A percentile compares a stretch with the other conserved stretches of the same genome.
Evolutionary conservation across 2,888 invertebrate genomes (phyloP).

Genomic region (Drosophila borealis): DNA sequence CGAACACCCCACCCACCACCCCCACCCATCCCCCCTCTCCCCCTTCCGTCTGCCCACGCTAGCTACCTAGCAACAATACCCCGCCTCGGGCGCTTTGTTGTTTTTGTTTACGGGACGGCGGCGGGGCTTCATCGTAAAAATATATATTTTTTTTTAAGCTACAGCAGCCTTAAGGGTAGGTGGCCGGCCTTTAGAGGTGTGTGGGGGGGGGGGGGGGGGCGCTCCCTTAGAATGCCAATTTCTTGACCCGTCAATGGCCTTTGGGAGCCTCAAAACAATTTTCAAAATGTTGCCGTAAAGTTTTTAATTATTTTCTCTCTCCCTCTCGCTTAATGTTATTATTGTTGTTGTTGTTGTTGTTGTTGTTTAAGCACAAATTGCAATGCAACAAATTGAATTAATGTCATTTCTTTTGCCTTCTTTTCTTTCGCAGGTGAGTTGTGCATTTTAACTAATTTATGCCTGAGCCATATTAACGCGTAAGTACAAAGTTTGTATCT

Average conservation of each 20-base stretch:
- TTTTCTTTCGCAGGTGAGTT: constrained; percentile 52
- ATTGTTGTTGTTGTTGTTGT: constrained; percentile 1
- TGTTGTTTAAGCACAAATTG: constrained; percentile 13
- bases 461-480: constrained; percentile 5
- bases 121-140: constrained; percentile 3
- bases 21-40: not conserved
- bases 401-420: constrained; percentile 37
- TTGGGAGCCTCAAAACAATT: constrained; percentile 74
- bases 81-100: constrained; percentile 27
- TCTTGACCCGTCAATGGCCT: constrained; percentile 73
- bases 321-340: constrained; percentile 22
- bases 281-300: constrained; percentile 42
- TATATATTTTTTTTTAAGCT: constrained; percentile 6
- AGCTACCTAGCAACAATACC: constrained; percentile 16
- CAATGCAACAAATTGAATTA: constrained; percentile 50
- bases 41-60: no score
- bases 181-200: constrained; percentile 26
- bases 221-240: constrained; percentile 43
- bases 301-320: constrained; percentile 71
- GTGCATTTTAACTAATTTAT: not conserved
- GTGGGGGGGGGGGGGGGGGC: no score
- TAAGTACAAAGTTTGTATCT: constrained; percentile 44
- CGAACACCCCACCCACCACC: constrained; percentile 2
- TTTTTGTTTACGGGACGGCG: constrained; percentile 4
- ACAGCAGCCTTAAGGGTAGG: not conserved